Conservation (phyloP, 2,113 vertebrate genomes). For the Empidonax alnorum region DNA sequence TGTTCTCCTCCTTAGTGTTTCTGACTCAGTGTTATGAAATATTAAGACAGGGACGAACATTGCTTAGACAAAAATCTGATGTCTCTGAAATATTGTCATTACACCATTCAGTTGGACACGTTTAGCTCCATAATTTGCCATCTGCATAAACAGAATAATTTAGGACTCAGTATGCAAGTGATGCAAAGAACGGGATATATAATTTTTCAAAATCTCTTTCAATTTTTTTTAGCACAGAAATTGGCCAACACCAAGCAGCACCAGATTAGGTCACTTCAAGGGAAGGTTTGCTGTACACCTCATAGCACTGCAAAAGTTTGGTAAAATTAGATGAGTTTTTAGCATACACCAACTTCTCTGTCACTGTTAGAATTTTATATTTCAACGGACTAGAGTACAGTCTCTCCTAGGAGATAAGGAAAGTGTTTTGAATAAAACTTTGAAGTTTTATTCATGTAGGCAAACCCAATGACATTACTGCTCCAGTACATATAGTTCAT, state of each 20-base stretch:
- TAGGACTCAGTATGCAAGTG: not conserved
- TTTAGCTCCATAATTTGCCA: not conserved
- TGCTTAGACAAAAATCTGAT: not conserved
- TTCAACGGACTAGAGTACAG: not conserved
- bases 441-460: not conserved
- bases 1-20: slow-evolving; percentile 13
- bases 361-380: not conserved
- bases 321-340: not conserved
- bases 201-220: not conserved
- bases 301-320: not conserved
- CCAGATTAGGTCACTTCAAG: not conserved
- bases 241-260: not conserved
- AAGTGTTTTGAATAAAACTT: not conserved
- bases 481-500: not conserved
- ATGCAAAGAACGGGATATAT: not conserved
- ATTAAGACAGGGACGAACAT: not conserved
- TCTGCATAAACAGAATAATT: not conserved
- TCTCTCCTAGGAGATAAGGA: not conserved
- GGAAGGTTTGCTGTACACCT: not conserved
- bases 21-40: not conserved
- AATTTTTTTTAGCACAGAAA: not conserved
- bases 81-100: not conserved
- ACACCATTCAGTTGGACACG: not conserved
- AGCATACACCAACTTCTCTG: not conserved
- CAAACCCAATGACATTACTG: not conserved